A percentile compares a stretch with the other conserved stretches of the same genome.
These are phyloP conservation scores for Mirounga angustirostris DNA, from an alignment of 2,113 vertebrate species.

Conservation along the genomic window DNA sequence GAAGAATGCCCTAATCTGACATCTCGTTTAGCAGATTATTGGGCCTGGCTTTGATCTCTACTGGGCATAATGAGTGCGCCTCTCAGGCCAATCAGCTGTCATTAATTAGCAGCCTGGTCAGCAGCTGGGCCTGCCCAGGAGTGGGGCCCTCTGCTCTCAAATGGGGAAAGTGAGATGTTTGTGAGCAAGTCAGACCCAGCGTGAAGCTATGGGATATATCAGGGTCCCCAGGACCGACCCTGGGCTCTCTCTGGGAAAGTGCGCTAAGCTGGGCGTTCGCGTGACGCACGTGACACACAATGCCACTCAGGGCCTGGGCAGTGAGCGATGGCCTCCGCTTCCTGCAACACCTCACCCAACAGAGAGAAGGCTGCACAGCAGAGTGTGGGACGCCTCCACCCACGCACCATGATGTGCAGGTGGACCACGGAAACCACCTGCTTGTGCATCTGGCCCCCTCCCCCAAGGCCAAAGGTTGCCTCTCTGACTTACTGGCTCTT, in stretches of 20 bases:
- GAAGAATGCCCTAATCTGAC: constrained; percentile 94
- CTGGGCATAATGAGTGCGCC: constrained; percentile 85
- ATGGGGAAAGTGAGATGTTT: constrained; percentile 71
- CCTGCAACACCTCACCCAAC: neutral
- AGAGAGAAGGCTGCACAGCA: neutral
- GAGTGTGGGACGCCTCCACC: rapidly evolving
- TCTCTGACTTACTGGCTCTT: neutral
- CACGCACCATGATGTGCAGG: rapidly evolving
- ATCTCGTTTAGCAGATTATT: constrained; percentile 91
- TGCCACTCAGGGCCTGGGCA: neutral
- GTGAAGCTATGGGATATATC: constrained; percentile 63
- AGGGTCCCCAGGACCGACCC: constrained; percentile 54
- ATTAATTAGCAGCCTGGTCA: constrained; percentile 91
- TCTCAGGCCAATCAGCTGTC: constrained; percentile 89
- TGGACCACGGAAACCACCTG: neutral
- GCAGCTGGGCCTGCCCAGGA: constrained; percentile 82
- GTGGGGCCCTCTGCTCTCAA: constrained; percentile 80
- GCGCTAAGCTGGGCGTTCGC: neutral
- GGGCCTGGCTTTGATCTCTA: constrained; percentile 91
- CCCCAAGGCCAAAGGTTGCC: neutral
- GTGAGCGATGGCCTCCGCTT: neutral
- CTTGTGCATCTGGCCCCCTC: neutral
- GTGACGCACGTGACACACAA: neutral
- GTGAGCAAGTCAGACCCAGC: constrained; percentile 71
- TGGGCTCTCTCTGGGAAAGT: constrained; percentile 70